Evolutionary conservation across 2,888 invertebrate species (phyloP), one percentile per base, ranked within the genome.

Genomic region (Hybos culiciformis): DNA sequence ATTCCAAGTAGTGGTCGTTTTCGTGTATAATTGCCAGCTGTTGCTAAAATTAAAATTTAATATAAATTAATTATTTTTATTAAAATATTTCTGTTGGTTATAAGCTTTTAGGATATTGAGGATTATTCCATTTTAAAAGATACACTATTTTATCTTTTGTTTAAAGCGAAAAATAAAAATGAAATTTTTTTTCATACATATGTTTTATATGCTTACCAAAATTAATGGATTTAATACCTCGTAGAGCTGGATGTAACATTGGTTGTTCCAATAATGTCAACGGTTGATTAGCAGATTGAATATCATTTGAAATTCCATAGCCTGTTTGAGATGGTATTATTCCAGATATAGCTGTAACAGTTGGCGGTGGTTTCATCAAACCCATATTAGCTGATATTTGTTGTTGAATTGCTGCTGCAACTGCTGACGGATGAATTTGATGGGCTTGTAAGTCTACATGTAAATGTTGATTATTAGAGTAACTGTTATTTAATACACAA

Each of bases 1-100:
- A 76, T 72, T 46, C 73, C 74, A 60, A 83, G 70, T 53, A 83
- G 70, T n/a, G 83, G 83, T 56, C 83, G 75, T 69, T 84, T 84
- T 65, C 84, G 77, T 59, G 67, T 72, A 61, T 70, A 61, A 54
- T 71, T 72, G 59, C 66, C 73, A 63, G 71, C 73, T 70, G 67
- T 17, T 50, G 29, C 29, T 29, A 29, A 6, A 29, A n/a, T 26
- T 12, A 26, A 26, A 26, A 12, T 3, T 12, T 26, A 12, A 23
- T 26, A 26, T 12, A 5, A 26, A 52, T 42, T 29, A 39, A 45
- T 41, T 42, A 24, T 12, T 34, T 34, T n/a, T 11, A 12, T 8
- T 18, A 29, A 26, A 34, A 37, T 18, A 42, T 12, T 19, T 19
- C 21, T 34, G 15, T 14, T 15, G 34, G 9, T 34, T 8, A 8